Percentiles rank a stretch among this genome's conserved stretches.
Conservation (phyloP, 2,113 vertebrate species). For the Labeo rohita region DNA sequence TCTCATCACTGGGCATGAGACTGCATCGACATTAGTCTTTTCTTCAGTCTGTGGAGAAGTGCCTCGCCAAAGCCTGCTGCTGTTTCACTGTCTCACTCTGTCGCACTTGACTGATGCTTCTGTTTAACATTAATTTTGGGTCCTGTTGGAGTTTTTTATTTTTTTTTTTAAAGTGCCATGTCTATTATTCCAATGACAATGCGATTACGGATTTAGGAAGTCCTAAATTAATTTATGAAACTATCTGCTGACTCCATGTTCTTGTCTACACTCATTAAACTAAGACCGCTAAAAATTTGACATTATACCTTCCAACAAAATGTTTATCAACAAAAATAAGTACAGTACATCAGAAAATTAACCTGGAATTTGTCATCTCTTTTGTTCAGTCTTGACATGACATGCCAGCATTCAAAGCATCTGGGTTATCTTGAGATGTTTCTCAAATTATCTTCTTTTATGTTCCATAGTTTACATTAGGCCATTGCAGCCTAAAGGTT, state of each 20-base stretch:
- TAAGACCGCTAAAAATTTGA: background rate
- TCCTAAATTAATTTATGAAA: background rate
- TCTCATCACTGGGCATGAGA: background rate
- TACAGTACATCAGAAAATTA: background rate
- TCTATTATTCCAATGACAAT: background rate
- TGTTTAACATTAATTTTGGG: background rate
- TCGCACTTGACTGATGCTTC: background rate
- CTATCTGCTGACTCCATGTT: background rate
- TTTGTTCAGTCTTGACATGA: background rate
- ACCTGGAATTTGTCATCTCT: background rate
- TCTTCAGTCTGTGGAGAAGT: conserved; percentile 7
- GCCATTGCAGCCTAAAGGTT: too few species aligned
- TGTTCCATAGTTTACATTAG: too few species aligned
- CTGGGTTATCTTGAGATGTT: too few species aligned
- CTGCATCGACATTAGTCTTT: background rate
- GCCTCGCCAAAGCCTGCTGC: background rate
- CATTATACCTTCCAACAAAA: background rate
- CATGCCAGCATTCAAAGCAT: background rate
- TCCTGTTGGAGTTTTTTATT: background rate
- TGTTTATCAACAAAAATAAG: background rate
- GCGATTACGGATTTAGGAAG: background rate
- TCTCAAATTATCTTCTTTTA: too few species aligned
- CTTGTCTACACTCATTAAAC: background rate
- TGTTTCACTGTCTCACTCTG: background rate
- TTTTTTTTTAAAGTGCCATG: background rate